A percentile compares a stretch with the other conserved stretches of the same genome.
Evolutionary conservation across 2,888 invertebrate genomes (phyloP).

Genomic region (Macrophya annulata): DNA sequence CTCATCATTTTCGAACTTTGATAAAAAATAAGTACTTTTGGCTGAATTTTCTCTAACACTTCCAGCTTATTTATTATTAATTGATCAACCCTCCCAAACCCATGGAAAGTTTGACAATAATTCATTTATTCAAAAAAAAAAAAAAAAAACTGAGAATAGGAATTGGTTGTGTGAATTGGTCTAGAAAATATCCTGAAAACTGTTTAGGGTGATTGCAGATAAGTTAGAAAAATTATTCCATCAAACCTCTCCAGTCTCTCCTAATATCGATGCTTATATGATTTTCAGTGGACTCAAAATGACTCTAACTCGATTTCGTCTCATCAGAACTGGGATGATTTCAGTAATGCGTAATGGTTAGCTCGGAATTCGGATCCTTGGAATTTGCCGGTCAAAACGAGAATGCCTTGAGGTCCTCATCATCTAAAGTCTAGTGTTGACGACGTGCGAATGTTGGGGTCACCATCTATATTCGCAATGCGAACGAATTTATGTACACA

Average conservation of each 20-base stretch:
- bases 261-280: not conserved
- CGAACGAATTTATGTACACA: constrained; percentile 27
- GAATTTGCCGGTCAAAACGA: not conserved
- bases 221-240: not conserved
- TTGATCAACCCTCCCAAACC: not conserved
- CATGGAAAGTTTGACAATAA: not conserved
- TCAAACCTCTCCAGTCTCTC: not conserved
- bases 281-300: not conserved
- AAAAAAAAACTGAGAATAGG: not conserved
- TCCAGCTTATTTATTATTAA: not conserved
- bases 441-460: constrained; percentile 6
- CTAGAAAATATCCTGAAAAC: not conserved
- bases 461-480: constrained; percentile 21
- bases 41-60: too few relatives aligned
- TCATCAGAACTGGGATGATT: not conserved
- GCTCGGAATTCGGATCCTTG: not conserved
- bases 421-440: not conserved
- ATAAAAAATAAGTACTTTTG: not conserved
- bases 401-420: constrained; percentile 17
- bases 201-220: not conserved
- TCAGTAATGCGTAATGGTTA: not conserved
- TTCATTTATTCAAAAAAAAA: not conserved
- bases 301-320: not conserved
- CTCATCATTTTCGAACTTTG: not conserved
- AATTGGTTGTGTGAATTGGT: too few relatives aligned